These are phyloP conservation scores for Margaritifera margaritifera DNA, from an alignment of 2,888 invertebrate genomes.

Conservation along the genomic window DNA sequence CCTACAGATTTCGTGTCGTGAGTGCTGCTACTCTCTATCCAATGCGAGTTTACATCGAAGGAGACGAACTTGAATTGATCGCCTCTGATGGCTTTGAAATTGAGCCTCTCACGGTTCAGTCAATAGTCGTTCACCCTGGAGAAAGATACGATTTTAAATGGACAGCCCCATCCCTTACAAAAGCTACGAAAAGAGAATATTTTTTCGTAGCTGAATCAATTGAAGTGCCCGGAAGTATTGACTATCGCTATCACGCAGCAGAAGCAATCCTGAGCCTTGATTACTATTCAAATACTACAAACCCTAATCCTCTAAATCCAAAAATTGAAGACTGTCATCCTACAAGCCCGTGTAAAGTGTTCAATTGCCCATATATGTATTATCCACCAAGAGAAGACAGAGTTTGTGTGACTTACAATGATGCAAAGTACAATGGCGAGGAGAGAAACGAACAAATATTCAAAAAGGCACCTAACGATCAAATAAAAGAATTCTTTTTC, in stretches of 20 bases:
- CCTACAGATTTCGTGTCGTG: conserved; percentile 2
- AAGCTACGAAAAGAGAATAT: conserved; percentile 25
- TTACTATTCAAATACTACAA: conserved; percentile 6
- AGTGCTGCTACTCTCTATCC: conserved; percentile 40
- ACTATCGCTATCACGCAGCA: conserved; percentile 24
- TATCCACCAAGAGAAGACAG: conserved; percentile 12
- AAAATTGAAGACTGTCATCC: conserved; percentile 14
- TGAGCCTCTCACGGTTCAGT: conserved; percentile 31
- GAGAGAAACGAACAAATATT: conserved; percentile 5
- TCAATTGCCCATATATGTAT: conserved; percentile 45
- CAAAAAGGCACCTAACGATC: conserved; percentile 1
- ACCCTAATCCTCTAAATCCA: conserved; percentile 15
- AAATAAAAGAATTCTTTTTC: conserved; percentile 36
- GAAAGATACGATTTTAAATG: conserved; percentile 49
- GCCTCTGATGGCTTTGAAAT: conserved; percentile 43
- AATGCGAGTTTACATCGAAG: conserved; percentile 36
- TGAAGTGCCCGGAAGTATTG: conserved; percentile 24
- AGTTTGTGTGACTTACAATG: conserved; percentile 25
- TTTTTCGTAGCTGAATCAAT: conserved; percentile 46
- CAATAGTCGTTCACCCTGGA: conserved; percentile 43
- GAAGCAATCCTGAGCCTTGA: conserved; percentile 37
- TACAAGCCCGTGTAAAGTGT: conserved; percentile 24
- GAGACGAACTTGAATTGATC: no score
- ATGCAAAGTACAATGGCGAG: conserved; percentile 19
- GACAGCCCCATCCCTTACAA: no score